Conservation (phyloP, 2,113 vertebrate species). For the Anthoscopus minutus region DNA sequence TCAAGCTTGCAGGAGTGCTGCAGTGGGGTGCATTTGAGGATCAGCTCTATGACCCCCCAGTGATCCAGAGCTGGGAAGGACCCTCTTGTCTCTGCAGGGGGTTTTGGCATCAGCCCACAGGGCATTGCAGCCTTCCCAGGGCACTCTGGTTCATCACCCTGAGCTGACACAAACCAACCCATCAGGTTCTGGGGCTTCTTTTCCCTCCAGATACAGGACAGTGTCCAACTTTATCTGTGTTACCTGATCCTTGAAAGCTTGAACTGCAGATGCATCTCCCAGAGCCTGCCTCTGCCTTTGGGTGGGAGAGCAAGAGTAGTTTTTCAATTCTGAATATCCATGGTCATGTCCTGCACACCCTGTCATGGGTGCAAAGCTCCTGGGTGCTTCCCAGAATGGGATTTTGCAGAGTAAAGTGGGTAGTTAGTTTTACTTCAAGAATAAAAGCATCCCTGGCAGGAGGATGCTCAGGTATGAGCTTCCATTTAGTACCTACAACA, state of each 20-base stretch:
- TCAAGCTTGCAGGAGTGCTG: not conserved
- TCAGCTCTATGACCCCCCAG: not conserved
- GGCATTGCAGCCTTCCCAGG: not conserved
- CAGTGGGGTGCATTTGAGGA: fast-evolving
- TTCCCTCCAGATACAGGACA: not conserved
- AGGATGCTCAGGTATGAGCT: not conserved
- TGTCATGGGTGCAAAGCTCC: not conserved
- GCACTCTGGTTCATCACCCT: not conserved
- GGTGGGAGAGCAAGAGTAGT: not conserved
- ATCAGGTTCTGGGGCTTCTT: not conserved
- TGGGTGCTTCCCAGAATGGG: not conserved
- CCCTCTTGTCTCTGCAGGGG: not conserved
- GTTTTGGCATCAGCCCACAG: not conserved
- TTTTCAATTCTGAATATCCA: not conserved
- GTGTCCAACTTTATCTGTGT: fast-evolving
- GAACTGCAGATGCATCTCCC: fast-evolving
- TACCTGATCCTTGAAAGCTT: not conserved
- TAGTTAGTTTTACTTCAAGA: not conserved
- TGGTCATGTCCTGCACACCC: not conserved
- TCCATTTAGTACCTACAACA: not conserved
- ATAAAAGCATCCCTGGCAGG: not conserved
- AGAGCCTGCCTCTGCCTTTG: not conserved
- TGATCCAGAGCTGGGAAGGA: not conserved
- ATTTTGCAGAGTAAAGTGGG: not conserved
- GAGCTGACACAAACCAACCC: not conserved